phyloP scores from a whole-genome alignment of 1,140 invertebrate species.

The Platyura marginata region DNA sequence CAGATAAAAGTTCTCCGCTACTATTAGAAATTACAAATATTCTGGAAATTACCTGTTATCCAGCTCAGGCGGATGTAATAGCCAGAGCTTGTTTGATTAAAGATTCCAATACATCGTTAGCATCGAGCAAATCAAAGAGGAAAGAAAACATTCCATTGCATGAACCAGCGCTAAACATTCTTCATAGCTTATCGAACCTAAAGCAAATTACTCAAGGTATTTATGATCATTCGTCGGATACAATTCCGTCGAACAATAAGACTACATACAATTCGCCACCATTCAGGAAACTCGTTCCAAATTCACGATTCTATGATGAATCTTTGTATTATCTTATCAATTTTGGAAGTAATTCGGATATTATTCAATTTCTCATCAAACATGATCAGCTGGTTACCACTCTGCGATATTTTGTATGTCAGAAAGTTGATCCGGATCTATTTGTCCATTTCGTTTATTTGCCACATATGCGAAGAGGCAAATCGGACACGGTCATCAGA shows the following conservation, averaged over 20 bases:
- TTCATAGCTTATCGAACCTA: constrained; percentile 32
- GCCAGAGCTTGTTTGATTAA: constrained; percentile 17
- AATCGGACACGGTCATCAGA: constrained; percentile 35
- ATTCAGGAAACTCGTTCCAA: constrained; percentile 5
- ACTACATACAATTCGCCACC: too few relatives aligned
- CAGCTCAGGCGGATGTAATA: constrained; percentile 16
- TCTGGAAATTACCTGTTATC: constrained; percentile 34
- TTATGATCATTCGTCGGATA: constrained; percentile 24
- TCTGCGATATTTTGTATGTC: constrained; percentile 40
- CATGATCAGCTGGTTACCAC: constrained; percentile 38
- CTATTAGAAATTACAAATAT: constrained; percentile 47
- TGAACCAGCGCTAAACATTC: constrained; percentile 34
- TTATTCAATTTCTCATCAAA: constrained; percentile 49
- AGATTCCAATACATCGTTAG: constrained; percentile 16
- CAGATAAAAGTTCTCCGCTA: constrained; percentile 33
- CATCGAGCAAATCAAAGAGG: constrained; percentile 13
- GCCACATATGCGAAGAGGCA: constrained; percentile 38
- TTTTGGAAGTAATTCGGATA: constrained; percentile 45
- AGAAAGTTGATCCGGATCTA: constrained; percentile 38
- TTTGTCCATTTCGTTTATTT: constrained; percentile 53
- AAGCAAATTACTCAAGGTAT: constrained; percentile 33
- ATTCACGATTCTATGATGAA: constrained; percentile 42
- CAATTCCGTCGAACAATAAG: constrained; percentile 16
- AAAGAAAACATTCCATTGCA: constrained; percentile 28
- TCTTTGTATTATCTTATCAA: constrained; percentile 50